Evolutionary conservation across 2,888 invertebrate species (phyloP).

Genomic region (Caenorhabditis sp.): DNA sequence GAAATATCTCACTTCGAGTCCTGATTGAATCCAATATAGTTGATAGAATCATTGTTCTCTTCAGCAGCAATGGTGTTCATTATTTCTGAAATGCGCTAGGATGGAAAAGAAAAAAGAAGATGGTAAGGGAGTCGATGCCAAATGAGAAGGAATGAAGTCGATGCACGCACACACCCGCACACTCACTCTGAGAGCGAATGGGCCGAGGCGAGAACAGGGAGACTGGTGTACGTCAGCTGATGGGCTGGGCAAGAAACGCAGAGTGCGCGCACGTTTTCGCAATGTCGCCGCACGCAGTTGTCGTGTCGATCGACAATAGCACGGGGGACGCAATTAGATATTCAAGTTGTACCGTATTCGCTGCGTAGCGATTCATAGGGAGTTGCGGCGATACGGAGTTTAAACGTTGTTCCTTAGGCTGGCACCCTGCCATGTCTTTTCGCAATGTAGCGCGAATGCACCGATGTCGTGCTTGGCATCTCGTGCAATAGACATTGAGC

Average conservation of each 20-base stretch:
- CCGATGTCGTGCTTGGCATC: no score
- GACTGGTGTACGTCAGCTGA: constrained; percentile 51
- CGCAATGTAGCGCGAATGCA: no score
- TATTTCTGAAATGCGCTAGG: background rate
- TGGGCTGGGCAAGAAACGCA: constrained; percentile 31
- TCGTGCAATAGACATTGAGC: no score
- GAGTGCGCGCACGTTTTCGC: constrained; percentile 12
- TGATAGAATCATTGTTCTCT: constrained; percentile 34
- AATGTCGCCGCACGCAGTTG: constrained; percentile 13
- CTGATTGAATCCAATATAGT: constrained; percentile 90
- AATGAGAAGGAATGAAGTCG: background rate
- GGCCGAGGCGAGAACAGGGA: background rate
- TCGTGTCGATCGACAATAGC: no score
- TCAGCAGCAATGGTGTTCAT: constrained; percentile 25
- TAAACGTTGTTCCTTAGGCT: no score
- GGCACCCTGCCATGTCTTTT: no score
- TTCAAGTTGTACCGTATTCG: no score
- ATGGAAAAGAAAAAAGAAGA: background rate
- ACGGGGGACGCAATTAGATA: no score
- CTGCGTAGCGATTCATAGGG: no score
- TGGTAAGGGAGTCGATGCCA: constrained; percentile 1
- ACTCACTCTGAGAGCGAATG: constrained; percentile 10
- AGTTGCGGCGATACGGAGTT: no score
- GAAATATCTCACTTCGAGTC: constrained; percentile 91
- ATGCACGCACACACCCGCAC: constrained; percentile 9